Evolutionary conservation across 2,797 vertebrate species (phyloP).

Genomic region (Sternotherus odoratus): DNA sequence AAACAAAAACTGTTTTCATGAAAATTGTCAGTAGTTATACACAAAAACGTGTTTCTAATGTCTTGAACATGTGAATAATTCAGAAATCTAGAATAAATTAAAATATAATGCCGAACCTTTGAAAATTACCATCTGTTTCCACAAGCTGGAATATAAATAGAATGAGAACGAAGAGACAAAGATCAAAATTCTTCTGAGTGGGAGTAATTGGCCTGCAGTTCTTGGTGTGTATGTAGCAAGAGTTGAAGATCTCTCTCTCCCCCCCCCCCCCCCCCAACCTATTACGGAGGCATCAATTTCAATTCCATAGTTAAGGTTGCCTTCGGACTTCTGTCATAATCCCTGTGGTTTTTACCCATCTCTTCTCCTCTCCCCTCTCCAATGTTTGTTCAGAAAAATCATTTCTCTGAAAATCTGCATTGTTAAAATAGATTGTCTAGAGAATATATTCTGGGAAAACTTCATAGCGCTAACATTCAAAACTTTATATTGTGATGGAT

Average conservation of each 20-base stretch:
- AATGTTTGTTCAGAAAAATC: neutral
- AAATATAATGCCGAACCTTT: conserved; percentile 45
- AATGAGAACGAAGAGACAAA: conserved; percentile 35
- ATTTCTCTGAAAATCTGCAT: neutral
- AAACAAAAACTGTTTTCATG: conserved; percentile 20
- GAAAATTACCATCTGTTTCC: conserved; percentile 70
- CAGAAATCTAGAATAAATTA: neutral
- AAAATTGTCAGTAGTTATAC: conserved; percentile 14
- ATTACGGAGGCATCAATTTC: neutral
- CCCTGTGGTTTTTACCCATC: neutral
- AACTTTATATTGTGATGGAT: neutral
- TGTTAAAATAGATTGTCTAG: neutral
- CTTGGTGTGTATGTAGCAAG: conserved; percentile 8
- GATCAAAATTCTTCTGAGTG: conserved; percentile 30
- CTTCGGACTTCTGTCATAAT: neutral
- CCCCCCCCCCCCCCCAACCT: conserved; percentile 26
- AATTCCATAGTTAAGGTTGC: neutral
- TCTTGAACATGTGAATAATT: conserved; percentile 35
- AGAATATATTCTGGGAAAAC: neutral
- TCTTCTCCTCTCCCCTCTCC: neutral
- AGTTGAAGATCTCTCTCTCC: neutral
- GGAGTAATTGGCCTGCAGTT: conserved; percentile 56
- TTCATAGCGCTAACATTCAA: neutral
- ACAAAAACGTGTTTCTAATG: conserved; percentile 22
- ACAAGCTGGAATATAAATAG: conserved; percentile 66